Conservation (phyloP, 2,888 invertebrate species). For the Diaphora mendica region DNA sequence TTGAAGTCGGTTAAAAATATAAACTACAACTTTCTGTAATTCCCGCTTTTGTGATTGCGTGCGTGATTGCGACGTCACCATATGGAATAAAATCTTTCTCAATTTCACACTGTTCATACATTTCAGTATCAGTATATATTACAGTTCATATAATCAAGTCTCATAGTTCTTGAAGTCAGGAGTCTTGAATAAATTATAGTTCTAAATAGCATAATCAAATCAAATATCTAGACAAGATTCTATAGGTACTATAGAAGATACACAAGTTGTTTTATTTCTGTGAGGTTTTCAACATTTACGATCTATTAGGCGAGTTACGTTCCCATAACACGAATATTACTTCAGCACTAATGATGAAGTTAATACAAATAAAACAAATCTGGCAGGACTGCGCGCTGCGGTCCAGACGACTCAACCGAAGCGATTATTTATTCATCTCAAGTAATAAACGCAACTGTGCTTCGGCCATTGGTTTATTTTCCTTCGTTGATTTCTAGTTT, state of each 20-base stretch:
- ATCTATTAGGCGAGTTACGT: not conserved
- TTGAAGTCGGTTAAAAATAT: no score
- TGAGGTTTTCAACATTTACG: not conserved
- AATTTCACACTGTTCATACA: no score
- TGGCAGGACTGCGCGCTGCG: not conserved
- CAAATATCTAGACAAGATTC: not conserved
- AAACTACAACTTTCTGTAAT: no score
- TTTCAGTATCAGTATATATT: no score
- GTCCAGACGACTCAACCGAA: not conserved
- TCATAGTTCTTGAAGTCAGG: no score
- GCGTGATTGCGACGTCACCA: no score
- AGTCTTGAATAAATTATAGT: no score
- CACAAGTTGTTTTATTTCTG: not conserved
- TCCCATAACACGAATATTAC: not conserved
- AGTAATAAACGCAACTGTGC: not conserved
- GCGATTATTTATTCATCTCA: not conserved
- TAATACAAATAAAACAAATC: not conserved
- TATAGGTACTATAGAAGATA: not conserved
- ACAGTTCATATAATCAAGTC: no score
- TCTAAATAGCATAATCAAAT: not conserved
- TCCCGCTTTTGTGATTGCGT: no score
- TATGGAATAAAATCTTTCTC: no score
- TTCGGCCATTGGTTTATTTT: not conserved
- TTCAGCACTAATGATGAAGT: not conserved
- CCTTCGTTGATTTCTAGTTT: not conserved